Base-by-base conservation (phyloP, 2,888 invertebrate species). In the Tipula unca region DNA sequence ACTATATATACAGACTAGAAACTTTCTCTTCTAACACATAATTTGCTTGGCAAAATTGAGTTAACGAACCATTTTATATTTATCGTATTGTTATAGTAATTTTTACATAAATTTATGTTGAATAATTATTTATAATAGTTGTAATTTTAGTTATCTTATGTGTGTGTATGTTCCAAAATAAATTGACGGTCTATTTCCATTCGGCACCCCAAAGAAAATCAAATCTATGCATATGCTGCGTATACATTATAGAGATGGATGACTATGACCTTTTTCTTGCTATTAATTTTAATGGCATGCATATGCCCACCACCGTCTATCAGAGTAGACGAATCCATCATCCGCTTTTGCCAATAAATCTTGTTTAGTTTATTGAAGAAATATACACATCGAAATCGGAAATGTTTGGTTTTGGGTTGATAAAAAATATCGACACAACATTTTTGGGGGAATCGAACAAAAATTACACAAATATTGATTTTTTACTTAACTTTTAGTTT, bases 371-470 rank as follows among this genome's bases (percentile, higher is more conserved):
- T 17, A 48, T 48, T 17, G 4, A 48, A 4, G 5, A 48, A 48
- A 48, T 69, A 13, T 54, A 3, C 69, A 69, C 13, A 48, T 17
- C 48, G 17, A 17, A 48, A 48, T 69, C 25, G 25, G 25, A 69
- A 69, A 69, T 69, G 69, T 69, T 69, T 69, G 69, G 69, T 69
- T 69, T 69, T 69, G 69, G 69, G 69, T 69, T 69, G 69, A 25
- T 25, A 69, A 69, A 20, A 69, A 69, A 25, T 69, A 25, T 17
- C 17, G 48, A 25, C 4, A 13, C 3, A 25, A 25, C 20, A 69
- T 25, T 13, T 69, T 69, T 25, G 69, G 69, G 69, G 69, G 69
- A 69, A 25, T 25, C 69, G 25, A 69, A 25, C 25, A 8, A 10
- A 10, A 48, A 17, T 17, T 0, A 10, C 10, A 20, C 69, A 25